Percentiles rank a stretch among this genome's conserved stretches.
These are phyloP conservation scores for Calliphora vicina DNA, from an alignment of 1,140 invertebrate genomes.

Conservation along the genomic window DNA sequence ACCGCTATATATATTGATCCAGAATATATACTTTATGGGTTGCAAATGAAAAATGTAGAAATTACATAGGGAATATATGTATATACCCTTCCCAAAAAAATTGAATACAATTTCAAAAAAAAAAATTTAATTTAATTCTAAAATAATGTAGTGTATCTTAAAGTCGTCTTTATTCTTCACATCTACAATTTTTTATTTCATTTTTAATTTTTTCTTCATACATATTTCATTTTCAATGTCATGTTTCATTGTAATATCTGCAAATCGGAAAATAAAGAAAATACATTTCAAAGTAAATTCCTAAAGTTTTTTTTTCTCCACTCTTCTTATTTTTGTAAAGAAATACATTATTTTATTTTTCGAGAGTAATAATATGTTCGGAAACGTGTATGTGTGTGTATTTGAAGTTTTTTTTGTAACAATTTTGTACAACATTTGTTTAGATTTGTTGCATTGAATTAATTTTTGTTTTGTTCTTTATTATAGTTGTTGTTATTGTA, in stretches of 20 bases:
- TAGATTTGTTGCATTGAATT: constrained; percentile 31
- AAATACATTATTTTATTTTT: neutral
- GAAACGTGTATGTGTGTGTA: neutral
- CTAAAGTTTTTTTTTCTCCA: neutral
- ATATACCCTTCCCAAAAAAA: too few species aligned
- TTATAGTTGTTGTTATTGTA: neutral
- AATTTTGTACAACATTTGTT: constrained; percentile 17
- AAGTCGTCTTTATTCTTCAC: neutral
- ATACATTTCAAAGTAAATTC: constrained; percentile 15
- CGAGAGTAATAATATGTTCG: too few species aligned
- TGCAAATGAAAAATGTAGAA: too few species aligned
- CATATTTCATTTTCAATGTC: constrained; percentile 5
- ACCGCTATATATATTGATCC: too few species aligned
- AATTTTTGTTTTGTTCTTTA: constrained; percentile 17
- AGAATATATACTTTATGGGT: too few species aligned
- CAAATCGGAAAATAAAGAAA: neutral
- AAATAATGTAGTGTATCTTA: too few species aligned
- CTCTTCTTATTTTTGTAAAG: neutral
- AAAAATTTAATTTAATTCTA: too few species aligned
- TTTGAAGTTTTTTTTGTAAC: neutral
- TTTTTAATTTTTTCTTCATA: neutral
- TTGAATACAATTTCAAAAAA: too few species aligned
- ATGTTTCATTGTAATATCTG: constrained; percentile 23
- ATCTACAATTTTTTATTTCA: neutral
- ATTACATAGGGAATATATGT: too few species aligned